Percentiles rank a stretch among this genome's conserved stretches.
These are phyloP conservation scores for Teleogryllus oceanicus DNA, from an alignment of 2,888 invertebrate species.

Conservation along the genomic window DNA sequence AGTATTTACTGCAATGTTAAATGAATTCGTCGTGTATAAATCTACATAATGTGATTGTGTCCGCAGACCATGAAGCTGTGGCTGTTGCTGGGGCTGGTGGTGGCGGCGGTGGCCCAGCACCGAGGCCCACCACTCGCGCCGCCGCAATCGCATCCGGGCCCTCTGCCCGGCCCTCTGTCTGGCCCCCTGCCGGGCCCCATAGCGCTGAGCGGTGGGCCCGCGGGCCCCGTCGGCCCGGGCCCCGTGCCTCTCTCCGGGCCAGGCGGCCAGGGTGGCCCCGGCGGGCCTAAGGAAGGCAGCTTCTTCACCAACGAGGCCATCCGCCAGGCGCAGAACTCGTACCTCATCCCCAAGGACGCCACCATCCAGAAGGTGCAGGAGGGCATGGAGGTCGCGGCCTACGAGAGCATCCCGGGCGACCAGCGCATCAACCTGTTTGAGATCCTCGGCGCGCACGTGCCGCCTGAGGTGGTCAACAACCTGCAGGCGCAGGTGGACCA, in stretches of 20 bases:
- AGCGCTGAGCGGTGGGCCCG: not conserved
- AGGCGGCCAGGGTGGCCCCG: conserved; percentile 11
- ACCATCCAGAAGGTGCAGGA: conserved; percentile 84
- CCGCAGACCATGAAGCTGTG: conserved; percentile 25
- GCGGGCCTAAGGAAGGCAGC: conserved; percentile 60
- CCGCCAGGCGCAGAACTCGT: conserved; percentile 80
- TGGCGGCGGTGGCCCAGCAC: conserved; percentile 20
- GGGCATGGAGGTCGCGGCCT: conserved; percentile 80
- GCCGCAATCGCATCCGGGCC: not conserved
- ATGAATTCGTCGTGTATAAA: no score
- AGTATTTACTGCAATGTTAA: no score
- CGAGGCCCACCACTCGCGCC: not conserved
- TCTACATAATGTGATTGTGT: not conserved
- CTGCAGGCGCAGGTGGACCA: conserved; percentile 80
- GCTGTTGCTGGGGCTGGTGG: not conserved
- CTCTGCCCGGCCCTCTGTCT: not conserved
- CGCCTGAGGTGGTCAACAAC: conserved; percentile 83
- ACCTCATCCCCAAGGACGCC: conserved; percentile 80
- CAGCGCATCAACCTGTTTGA: conserved; percentile 80
- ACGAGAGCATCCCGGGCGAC: conserved; percentile 81
- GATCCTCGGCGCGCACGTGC: conserved; percentile 80
- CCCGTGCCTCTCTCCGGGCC: not conserved
- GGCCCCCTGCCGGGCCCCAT: not conserved
- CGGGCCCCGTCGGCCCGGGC: conserved; percentile 18
- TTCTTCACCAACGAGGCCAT: conserved; percentile 83